Base-by-base conservation (phyloP, 2,888 invertebrate species). In the Pocota personata region DNA sequence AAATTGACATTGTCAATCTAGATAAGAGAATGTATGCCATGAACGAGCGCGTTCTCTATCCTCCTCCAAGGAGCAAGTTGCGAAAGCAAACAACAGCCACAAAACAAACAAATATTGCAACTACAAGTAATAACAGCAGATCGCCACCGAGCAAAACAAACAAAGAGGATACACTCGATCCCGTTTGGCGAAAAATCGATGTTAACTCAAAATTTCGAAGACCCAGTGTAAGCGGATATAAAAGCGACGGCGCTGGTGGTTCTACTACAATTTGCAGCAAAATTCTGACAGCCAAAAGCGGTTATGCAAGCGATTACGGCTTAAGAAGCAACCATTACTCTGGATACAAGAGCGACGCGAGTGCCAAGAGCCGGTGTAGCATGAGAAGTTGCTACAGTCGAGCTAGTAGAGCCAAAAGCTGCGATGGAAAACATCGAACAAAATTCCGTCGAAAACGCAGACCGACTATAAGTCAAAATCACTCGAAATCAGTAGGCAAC, bases 11-110 rank as follows among this genome's bases (percentile, higher is more conserved):
- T 88, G 90, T 89, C 12, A 94, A 95, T 60, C 93, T 95, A 89
- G 95, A 95, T 91, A 94, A 95, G 89, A 94, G 95, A 90, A 92
- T 95, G 89, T 96, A 95, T 89, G 96, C 91, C 4, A 95, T 96
- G 0, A 80, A 72, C 2, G 96, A 96, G 89, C 93, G 96, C 88
- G 96, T 96, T 1, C 91, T 96, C 12, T 96, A 96, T 92, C 96
- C 96, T 0, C 96, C 96, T 0, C 94, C 96, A 77, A 94, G 96
- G 87, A 96, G 95, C 92, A 95, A 95, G 48, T 0, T 57, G 0
- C 95, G 96, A 0, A 93, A 96, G 0, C 91, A 91, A 84, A 95
- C 95, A 69, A 24, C 60, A 6, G 10, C 64, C 32, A 82, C 88
- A 52, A 89, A 93, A 92, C 90, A 67, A 93, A 93, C 52, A 92